Evolutionary conservation across 1,140 invertebrate genomes (phyloP).

Genomic region (Drosophila ananassae): DNA sequence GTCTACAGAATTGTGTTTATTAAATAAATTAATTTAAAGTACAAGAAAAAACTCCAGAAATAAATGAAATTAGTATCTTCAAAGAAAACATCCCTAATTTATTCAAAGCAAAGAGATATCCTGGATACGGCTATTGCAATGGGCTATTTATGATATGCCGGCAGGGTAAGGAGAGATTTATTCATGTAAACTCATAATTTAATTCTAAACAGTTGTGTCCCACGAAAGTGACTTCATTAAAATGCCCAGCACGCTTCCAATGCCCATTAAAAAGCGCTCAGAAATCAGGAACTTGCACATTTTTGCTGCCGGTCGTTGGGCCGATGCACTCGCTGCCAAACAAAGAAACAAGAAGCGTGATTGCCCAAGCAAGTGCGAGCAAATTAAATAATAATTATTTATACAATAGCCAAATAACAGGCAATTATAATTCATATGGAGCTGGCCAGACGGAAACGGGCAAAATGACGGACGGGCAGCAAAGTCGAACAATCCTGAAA

Average conservation of each 20-base stretch:
- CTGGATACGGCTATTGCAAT: slow-evolving; percentile 9
- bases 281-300: slow-evolving; percentile 54
- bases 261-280: slow-evolving; percentile 62
- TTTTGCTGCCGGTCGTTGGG: slow-evolving; percentile 14
- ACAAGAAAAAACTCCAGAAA: background rate
- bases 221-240: slow-evolving; percentile 43
- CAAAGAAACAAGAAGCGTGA: slow-evolving; percentile 57
- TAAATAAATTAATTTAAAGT: background rate
- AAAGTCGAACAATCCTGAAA: slow-evolving; percentile 6
- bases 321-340: slow-evolving; percentile 49
- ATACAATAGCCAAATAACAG: slow-evolving; percentile 61
- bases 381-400: slow-evolving; percentile 80
- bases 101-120: slow-evolving; percentile 5
- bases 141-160: slow-evolving; percentile 58
- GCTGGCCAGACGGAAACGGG: slow-evolving; percentile 47
- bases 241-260: slow-evolving; percentile 36
- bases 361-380: slow-evolving; percentile 53
- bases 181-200: slow-evolving; percentile 26
- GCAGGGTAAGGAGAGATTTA: slow-evolving; percentile 28
- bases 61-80: background rate
- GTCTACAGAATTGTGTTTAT: too few species aligned
- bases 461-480: background rate
- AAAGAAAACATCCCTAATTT: background rate
- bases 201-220: slow-evolving; percentile 8
- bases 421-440: slow-evolving; percentile 58